A percentile compares a stretch with the other conserved stretches of the same genome.
These are phyloP conservation scores for Saguinus midas DNA, from an alignment of 2,113 vertebrate species.

Conservation along the genomic window DNA sequence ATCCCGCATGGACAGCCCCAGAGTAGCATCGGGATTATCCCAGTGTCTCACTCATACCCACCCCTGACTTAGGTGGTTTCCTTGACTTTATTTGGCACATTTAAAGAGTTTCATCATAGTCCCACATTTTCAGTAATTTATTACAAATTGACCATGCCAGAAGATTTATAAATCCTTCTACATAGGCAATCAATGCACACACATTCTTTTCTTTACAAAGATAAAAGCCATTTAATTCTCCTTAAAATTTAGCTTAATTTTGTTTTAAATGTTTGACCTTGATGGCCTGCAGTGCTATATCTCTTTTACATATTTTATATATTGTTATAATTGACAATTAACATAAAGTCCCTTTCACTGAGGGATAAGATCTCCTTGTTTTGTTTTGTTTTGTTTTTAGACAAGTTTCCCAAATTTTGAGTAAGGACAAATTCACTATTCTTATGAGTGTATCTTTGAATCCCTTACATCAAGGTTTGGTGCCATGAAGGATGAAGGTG, in stretches of 20 bases:
- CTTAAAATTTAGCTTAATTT: neutral
- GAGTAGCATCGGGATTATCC: neutral
- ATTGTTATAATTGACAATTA: neutral
- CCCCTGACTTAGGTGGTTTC: fast-evolving
- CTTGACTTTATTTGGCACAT: neutral
- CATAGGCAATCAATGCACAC: neutral
- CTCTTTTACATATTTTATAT: neutral
- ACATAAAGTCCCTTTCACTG: neutral
- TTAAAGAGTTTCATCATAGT: neutral
- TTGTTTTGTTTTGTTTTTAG: neutral
- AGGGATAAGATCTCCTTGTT: constrained; percentile 18
- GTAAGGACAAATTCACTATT: constrained; percentile 24
- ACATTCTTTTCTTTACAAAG: neutral
- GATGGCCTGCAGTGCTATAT: neutral
- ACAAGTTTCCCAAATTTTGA: constrained; percentile 28
- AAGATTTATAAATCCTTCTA: neutral
- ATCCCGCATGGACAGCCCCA: fast-evolving
- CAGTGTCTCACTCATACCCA: neutral
- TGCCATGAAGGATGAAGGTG: constrained; percentile 70
- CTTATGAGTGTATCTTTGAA: constrained; percentile 69
- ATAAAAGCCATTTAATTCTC: neutral
- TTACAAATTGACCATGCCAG: neutral
- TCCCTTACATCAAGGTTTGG: constrained; percentile 73
- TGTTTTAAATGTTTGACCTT: neutral
- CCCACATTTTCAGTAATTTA: neutral